Evolutionary conservation across 2,797 vertebrate species (phyloP).

Genomic region (Sebastes oblongus): DNA sequence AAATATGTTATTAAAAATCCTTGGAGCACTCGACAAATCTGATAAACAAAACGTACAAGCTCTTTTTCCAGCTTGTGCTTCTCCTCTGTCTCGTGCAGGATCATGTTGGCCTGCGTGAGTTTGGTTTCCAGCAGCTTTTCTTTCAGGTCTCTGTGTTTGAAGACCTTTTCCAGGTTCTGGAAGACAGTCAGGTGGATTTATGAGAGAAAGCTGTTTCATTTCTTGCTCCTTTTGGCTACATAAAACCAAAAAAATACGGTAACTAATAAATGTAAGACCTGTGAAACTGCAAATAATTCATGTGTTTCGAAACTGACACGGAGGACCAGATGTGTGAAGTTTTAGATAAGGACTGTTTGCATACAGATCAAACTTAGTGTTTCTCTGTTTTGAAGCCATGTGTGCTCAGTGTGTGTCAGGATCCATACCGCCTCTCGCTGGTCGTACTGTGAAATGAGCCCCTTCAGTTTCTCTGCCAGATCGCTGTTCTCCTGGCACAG

Average conservation of each 20-base stretch:
- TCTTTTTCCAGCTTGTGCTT: conserved; percentile 92
- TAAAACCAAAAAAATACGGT: conserved; percentile 42
- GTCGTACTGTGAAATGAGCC: conserved; percentile 96
- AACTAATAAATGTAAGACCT: conserved; percentile 45
- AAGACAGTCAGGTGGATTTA: conserved; percentile 48
- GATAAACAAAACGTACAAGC: conserved; percentile 78
- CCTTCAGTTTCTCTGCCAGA: conserved; percentile 95
- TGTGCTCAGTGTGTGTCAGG: background rate
- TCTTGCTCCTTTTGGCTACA: conserved; percentile 12
- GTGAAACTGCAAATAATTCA: conserved; percentile 34
- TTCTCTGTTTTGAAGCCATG: background rate
- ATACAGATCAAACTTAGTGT: background rate
- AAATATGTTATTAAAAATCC: conserved; percentile 1
- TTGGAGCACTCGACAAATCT: background rate
- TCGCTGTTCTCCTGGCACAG: conserved; percentile 96
- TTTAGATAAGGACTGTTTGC: conserved; percentile 4
- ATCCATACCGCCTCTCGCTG: conserved; percentile 91
- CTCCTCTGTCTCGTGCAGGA: conserved; percentile 90
- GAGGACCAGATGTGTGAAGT: conserved; percentile 9
- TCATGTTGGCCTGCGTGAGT: conserved; percentile 90
- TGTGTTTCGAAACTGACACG: background rate
- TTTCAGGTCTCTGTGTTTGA: conserved; percentile 97
- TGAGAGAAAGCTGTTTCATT: conserved; percentile 31
- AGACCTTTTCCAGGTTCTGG: conserved; percentile 97
- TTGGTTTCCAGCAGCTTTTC: conserved; percentile 98